phyloP scores from a whole-genome alignment of 2,888 invertebrate species.

The Lithophane ornitopus region DNA sequence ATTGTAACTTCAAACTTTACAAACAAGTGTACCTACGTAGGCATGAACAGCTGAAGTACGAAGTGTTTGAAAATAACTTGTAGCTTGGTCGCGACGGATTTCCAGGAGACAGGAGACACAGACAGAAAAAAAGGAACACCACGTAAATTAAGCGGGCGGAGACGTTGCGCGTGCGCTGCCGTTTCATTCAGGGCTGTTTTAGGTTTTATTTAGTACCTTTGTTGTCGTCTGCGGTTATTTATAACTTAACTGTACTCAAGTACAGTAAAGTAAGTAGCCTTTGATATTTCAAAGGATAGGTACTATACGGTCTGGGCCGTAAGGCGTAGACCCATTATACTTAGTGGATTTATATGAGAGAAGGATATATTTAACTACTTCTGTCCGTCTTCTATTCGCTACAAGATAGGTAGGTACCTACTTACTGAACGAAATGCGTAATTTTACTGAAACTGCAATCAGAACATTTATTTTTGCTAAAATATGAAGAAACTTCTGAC shows the following conservation, averaged over 20 bases:
- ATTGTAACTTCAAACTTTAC: background rate
- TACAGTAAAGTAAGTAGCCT: slow-evolving; percentile 47
- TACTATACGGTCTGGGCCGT: slow-evolving; percentile 31
- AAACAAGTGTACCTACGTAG: slow-evolving; percentile 23
- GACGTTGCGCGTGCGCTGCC: slow-evolving; percentile 62
- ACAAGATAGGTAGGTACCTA: background rate
- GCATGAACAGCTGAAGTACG: slow-evolving; percentile 52
- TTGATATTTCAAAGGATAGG: slow-evolving; percentile 59
- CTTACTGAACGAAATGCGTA: background rate
- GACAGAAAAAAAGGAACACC: slow-evolving; percentile 82
- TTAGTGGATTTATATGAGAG: slow-evolving; percentile 34
- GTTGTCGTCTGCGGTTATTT: slow-evolving; percentile 59
- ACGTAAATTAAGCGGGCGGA: slow-evolving; percentile 77
- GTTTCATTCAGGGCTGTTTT: slow-evolving; percentile 76
- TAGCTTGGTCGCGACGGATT: slow-evolving; percentile 81
- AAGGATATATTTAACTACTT: slow-evolving; percentile 32
- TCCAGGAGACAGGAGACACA: slow-evolving; percentile 83
- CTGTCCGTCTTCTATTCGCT: slow-evolving; percentile 1
- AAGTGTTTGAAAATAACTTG: slow-evolving; percentile 82
- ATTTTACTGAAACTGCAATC: background rate
- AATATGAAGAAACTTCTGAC: background rate
- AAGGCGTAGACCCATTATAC: slow-evolving; percentile 33
- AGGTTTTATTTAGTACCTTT: slow-evolving; percentile 57
- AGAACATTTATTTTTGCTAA: background rate
- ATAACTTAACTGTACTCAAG: slow-evolving; percentile 43